Conservation (phyloP, 2,797 vertebrate species). For the Salarias fasciatus region DNA sequence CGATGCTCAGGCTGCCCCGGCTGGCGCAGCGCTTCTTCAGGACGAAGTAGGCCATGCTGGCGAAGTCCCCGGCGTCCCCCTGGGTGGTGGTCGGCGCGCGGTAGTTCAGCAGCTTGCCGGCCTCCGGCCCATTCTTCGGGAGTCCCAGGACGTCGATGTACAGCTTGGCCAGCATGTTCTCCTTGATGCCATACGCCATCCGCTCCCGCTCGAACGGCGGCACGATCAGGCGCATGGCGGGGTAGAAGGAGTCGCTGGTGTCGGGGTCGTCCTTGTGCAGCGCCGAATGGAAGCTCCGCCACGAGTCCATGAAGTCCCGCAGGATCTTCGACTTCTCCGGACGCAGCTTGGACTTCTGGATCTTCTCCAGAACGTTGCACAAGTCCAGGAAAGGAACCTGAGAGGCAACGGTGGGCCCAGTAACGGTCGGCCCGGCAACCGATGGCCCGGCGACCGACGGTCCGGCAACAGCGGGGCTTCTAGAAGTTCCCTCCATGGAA, state of each 20-base stretch:
- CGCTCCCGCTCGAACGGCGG: slow-evolving; percentile 93
- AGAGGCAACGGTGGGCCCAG: slow-evolving; percentile 89
- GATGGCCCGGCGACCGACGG: too few relatives aligned
- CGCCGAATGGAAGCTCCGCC: slow-evolving; percentile 91
- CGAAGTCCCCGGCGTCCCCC: slow-evolving; percentile 94
- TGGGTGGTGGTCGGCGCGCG: slow-evolving; percentile 87
- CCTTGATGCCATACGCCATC: slow-evolving; percentile 98
- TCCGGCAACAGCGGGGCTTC: slow-evolving; percentile 59
- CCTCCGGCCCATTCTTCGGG: slow-evolving; percentile 92
- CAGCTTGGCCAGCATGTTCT: slow-evolving; percentile 95
- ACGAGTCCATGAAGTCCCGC: slow-evolving; percentile 90
- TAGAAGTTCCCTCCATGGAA: slow-evolving; percentile 75
- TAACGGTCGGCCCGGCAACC: too few relatives aligned
- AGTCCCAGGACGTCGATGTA: slow-evolving; percentile 94
- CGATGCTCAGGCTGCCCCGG: slow-evolving; percentile 87
- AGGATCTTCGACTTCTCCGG: slow-evolving; percentile 89
- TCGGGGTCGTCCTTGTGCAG: slow-evolving; percentile 88
- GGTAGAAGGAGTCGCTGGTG: slow-evolving; percentile 93
- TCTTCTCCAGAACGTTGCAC: slow-evolving; percentile 90
- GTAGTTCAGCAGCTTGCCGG: slow-evolving; percentile 93
- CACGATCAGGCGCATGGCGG: slow-evolving; percentile 94
- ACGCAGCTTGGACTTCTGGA: slow-evolving; percentile 90
- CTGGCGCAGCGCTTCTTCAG: slow-evolving; percentile 90
- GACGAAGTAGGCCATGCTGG: slow-evolving; percentile 92
- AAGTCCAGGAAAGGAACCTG: slow-evolving; percentile 92